Evolutionary conservation across 2,888 invertebrate species (phyloP).

Genomic region (Lepidochrysops patricia): DNA sequence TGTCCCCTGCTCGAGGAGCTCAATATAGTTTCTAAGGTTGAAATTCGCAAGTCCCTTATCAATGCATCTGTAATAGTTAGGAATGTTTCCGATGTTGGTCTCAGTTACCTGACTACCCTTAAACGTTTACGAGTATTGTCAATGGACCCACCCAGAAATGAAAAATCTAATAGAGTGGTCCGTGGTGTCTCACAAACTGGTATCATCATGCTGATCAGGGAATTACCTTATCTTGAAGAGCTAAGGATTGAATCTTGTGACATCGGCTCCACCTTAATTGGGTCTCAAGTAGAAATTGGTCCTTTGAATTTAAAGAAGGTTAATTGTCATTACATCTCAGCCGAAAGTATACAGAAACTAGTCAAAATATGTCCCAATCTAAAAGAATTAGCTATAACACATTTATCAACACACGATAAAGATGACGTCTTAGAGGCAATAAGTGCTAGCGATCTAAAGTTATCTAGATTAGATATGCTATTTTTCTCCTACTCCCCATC

Average conservation of each 20-base stretch:
- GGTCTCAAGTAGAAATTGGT: conserved; percentile 46
- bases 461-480: conserved; percentile 54
- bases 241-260: conserved; percentile 66
- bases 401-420: conserved; percentile 57
- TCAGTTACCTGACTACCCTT: conserved; percentile 49
- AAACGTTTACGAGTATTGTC: conserved; percentile 53
- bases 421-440: conserved; percentile 61
- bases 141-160: conserved; percentile 67
- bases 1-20: conserved; percentile 60
- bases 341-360: conserved; percentile 55
- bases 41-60: conserved; percentile 60
- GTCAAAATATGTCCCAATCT: conserved; percentile 60
- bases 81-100: conserved; percentile 63
- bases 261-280: conserved; percentile 61
- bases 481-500: conserved; percentile 61
- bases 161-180: conserved; percentile 53
- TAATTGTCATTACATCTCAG: conserved; percentile 63
- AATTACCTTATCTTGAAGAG: conserved; percentile 59
- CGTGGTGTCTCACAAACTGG: conserved; percentile 63
- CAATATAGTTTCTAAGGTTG: conserved; percentile 65
- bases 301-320: conserved; percentile 60
- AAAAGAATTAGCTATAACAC: conserved; percentile 58
- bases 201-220: conserved; percentile 53
- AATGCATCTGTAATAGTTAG: conserved; percentile 64
- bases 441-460: conserved; percentile 46